Conservation (phyloP, 2,888 invertebrate genomes). For the Xestia ashworthii region DNA sequence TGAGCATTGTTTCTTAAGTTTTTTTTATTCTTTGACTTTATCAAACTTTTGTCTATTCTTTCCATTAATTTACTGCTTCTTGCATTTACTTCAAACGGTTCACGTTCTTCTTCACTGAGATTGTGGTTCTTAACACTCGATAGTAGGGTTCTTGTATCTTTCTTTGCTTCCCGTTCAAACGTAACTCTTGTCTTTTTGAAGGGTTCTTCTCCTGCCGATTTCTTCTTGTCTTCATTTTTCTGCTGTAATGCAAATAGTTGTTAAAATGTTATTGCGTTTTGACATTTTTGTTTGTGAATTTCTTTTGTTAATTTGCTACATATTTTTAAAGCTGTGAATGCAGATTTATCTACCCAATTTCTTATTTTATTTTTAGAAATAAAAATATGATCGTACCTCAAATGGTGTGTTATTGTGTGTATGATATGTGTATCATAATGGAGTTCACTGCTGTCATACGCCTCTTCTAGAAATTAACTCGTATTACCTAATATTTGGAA, state of each 20-base stretch:
- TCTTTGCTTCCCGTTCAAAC: conserved; percentile 43
- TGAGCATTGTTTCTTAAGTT: neutral
- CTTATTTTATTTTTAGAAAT: neutral
- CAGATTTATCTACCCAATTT: neutral
- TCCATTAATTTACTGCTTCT: conserved; percentile 8
- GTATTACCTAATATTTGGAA: no score
- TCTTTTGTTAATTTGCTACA: neutral
- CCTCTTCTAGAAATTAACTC: neutral
- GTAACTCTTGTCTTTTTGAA: conserved; percentile 3
- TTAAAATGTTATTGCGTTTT: neutral
- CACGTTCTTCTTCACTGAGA: neutral
- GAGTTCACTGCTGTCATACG: neutral
- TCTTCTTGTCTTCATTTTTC: conserved; percentile 31
- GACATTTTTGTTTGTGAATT: neutral
- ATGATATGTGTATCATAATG: neutral
- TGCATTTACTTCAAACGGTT: neutral
- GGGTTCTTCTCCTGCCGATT: neutral
- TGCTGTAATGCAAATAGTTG: conserved; percentile 16
- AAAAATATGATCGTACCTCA: neutral
- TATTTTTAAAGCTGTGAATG: neutral
- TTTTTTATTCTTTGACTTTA: neutral
- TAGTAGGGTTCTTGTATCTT: conserved; percentile 37
- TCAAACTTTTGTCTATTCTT: conserved; percentile 16
- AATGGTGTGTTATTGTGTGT: neutral
- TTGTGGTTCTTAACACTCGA: neutral